Evolutionary conservation across 2,888 invertebrate genomes (phyloP), one percentile per base, ranked within the genome.

Genomic region (Thecophora atra): DNA sequence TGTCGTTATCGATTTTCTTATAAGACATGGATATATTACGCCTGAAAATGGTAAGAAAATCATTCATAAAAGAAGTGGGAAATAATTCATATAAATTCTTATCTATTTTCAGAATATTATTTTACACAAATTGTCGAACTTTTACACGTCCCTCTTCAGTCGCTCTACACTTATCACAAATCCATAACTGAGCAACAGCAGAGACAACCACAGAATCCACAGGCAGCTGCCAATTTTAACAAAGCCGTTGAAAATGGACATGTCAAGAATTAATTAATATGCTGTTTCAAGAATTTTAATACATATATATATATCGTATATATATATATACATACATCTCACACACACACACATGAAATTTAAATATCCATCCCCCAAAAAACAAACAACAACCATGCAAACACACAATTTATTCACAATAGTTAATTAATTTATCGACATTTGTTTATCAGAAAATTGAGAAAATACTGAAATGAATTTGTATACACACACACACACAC

Each of bases 1-100:
- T 60, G 94, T 97, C 67, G 91, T 95, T 51, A 88, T 98, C 79
- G 97, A 98, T 87, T 98, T 98, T 87, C 89, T 98, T 81, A 93
- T 98, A 83, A 90, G 98, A 82, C 96, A 95, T 87, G 96, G 97
- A 72, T 90, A 93, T 79, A 92, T 98, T 74, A 94, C 93, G 78
- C 92, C 95, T 7, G 96, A 97, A 86, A 95, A 94, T 88, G 95
- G 96, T 95, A 87, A 88, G 86, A 73, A 51, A 65, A 26, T 7
- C 26, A 65, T 19, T 3, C 19, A 26, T 67, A 5, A 11, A 44
- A 44, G 44, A 44, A 44, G n/a, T n/a, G n/a, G 7, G 44, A 44
- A 44, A 44, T 44, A 44, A 54, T 42, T 56, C 1, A 24, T 56
- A 19, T 21, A 4, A n/a, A 64, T 24, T 58, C 54, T 54, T 21